phyloP scores from a whole-genome alignment of 2,113 vertebrate genomes.

The Hypocryptadius cinnamomeus region DNA sequence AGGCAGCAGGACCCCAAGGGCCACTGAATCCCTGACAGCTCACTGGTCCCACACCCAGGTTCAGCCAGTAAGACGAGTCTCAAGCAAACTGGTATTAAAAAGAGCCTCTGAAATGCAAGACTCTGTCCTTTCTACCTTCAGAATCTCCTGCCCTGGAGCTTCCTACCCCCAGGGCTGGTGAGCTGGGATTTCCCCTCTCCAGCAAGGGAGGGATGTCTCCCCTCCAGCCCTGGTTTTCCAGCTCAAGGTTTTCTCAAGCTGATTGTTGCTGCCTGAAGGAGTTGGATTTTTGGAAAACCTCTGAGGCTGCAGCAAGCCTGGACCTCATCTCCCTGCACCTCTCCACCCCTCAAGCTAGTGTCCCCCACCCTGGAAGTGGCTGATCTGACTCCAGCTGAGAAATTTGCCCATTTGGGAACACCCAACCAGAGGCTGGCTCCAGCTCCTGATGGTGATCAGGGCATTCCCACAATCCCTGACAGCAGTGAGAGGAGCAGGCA shows the following conservation, averaged over 20 bases:
- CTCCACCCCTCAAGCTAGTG: background rate
- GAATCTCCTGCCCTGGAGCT: background rate
- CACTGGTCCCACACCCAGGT: background rate
- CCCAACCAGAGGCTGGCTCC: background rate
- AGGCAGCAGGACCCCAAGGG: accelerated
- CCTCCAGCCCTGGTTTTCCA: background rate
- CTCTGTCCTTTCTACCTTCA: background rate
- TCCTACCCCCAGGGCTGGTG: background rate
- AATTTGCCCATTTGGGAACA: background rate
- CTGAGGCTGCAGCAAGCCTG: background rate
- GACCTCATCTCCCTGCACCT: background rate
- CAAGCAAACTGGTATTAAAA: background rate
- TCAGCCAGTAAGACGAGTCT: background rate
- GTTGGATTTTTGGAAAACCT: background rate
- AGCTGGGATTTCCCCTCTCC: background rate
- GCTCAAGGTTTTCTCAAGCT: background rate
- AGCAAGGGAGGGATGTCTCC: background rate
- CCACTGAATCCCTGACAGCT: background rate
- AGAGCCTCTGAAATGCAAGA: background rate
- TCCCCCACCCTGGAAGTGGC: background rate
- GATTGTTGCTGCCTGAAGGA: background rate
- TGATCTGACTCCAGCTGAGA: background rate
- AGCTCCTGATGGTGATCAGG: accelerated
- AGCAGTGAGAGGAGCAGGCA: background rate
- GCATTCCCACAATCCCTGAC: background rate